These are phyloP conservation scores for Apotomis betuletana DNA, from an alignment of 2,888 invertebrate genomes.

Conservation along the genomic window DNA sequence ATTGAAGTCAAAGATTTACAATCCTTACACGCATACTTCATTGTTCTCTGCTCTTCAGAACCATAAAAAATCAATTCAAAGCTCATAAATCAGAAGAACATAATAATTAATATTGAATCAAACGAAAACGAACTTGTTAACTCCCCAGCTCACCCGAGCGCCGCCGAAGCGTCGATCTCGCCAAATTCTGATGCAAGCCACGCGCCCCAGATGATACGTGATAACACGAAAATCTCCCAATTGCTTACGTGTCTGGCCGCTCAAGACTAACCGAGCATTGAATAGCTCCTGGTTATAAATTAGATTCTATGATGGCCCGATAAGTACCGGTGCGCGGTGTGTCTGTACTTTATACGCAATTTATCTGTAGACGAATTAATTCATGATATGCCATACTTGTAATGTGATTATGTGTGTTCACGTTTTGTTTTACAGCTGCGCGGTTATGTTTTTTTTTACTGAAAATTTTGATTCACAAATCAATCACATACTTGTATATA, in stretches of 20 bases:
- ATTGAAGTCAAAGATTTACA: no score
- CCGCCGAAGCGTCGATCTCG: slow-evolving; percentile 33
- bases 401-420: no score
- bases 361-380: slow-evolving; percentile 78
- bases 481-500: no score
- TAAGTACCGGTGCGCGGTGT: slow-evolving; percentile 73
- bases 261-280: slow-evolving; percentile 71
- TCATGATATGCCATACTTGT: no score
- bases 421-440: no score
- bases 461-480: no score
- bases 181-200: slow-evolving; percentile 66
- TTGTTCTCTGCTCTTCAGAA: no score
- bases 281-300: slow-evolving; percentile 80
- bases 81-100: no score
- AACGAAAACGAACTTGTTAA: not conserved
- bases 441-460: no score
- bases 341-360: slow-evolving; percentile 64
- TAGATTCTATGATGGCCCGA: slow-evolving; percentile 74
- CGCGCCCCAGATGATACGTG: slow-evolving; percentile 81
- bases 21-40: no score
- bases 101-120: not conserved
- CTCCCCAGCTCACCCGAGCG: not conserved
- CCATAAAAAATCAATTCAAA: no score
- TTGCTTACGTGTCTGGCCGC: slow-evolving; percentile 80
- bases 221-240: slow-evolving; percentile 83